Evolutionary conservation across 2,888 invertebrate genomes (phyloP), one percentile per base, ranked within the genome.

Genomic region (Clostera curtula): DNA sequence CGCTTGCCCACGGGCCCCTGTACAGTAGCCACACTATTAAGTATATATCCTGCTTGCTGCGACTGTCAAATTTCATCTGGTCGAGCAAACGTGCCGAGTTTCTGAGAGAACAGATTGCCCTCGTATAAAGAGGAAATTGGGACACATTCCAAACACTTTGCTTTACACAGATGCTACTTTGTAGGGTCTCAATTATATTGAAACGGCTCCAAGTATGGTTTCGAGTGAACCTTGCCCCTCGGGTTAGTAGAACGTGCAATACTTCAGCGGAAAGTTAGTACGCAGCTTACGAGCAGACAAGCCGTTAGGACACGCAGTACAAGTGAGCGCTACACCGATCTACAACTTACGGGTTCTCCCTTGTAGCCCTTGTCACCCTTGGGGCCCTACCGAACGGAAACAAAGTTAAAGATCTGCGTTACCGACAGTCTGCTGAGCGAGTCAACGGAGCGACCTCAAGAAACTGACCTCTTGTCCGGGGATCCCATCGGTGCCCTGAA

Each of bases 401-500:
- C 38, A 44, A n/a, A n/a, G n/a, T n/a, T n/a, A n/a, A n/a, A n/a
- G n/a, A n/a, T n/a, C n/a, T n/a, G n/a, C n/a, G n/a, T n/a, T n/a
- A n/a, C n/a, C n/a, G n/a, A n/a, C n/a, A n/a, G n/a, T n/a, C n/a
- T n/a, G n/a, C n/a, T n/a, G n/a, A n/a, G n/a, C n/a, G n/a, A n/a
- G n/a, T n/a, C n/a, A n/a, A n/a, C n/a, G n/a, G n/a, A n/a, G n/a
- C n/a, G n/a, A n/a, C n/a, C n/a, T 12, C 21, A 30, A 19, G 25
- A 21, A 39, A 64, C 77, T 84, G 86, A 93, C 93, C 91, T 95
- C 93, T 86, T 90, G 90, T 65, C 95, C 95, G 58, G 95, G 95
- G 68, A 96, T 96, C 62, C 95, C 95, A 74, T 96, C 95, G 39
- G 95, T 96, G 59, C 95, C 96, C 95, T 95, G 88, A 67, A 89